Percentiles rank a stretch among this genome's conserved stretches.
Evolutionary conservation across 2,113 vertebrate species (phyloP).

Genomic region (Chaetura pelagica): DNA sequence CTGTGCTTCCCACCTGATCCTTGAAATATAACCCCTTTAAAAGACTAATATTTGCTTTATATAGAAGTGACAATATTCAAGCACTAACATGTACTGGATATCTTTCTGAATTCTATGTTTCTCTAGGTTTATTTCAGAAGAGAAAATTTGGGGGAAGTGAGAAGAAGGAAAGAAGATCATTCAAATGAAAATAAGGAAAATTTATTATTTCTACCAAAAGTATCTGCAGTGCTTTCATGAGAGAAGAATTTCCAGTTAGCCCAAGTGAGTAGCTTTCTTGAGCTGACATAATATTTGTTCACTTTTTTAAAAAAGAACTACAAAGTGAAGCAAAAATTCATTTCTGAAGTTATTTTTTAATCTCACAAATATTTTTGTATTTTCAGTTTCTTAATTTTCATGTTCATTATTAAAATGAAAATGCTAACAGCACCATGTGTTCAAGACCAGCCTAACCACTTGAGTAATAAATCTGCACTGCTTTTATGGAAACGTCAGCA

Average conservation of each 20-base stretch:
- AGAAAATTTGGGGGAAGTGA: neutral
- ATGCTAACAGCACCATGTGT: neutral
- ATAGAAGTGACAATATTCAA: constrained; percentile 71
- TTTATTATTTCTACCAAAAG: neutral
- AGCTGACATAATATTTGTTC: constrained; percentile 21
- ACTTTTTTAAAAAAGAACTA: constrained; percentile 19
- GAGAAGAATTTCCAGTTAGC: neutral
- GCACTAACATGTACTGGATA: constrained; percentile 70
- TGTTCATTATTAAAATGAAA: neutral
- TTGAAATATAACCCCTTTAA: constrained; percentile 79
- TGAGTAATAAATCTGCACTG: constrained; percentile 29
- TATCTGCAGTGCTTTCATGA: neutral
- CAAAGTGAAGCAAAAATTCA: neutral
- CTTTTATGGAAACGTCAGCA: neutral
- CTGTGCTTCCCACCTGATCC: constrained; percentile 83
- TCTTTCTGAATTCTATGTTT: constrained; percentile 52
- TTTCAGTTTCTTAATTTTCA: neutral
- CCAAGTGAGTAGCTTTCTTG: neutral
- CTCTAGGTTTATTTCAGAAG: constrained; percentile 46
- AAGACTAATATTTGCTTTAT: constrained; percentile 79
- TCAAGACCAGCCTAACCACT: constrained; percentile 9
- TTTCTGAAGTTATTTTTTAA: constrained; percentile 1
- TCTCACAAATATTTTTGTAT: neutral
- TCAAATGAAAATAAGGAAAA: constrained; percentile 3
- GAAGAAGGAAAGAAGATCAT: neutral